Conservation (phyloP, 2,888 invertebrate species). For the Orthosia gothica region DNA sequence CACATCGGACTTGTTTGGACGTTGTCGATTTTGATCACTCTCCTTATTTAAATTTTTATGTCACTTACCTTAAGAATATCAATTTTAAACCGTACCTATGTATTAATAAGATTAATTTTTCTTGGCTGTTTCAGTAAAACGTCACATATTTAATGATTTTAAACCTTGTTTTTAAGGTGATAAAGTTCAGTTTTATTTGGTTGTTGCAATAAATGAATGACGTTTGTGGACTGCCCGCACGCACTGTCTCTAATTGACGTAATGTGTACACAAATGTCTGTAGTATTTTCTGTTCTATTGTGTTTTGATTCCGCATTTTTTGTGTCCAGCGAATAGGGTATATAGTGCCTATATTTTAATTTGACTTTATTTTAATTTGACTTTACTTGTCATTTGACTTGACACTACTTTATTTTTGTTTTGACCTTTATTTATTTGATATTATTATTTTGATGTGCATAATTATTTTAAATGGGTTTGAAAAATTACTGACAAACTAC, state of each 20-base stretch:
- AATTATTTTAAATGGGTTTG: too few species aligned
- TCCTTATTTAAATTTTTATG: neutral
- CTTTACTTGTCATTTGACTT: too few species aligned
- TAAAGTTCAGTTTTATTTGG: neutral
- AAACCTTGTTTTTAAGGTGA: accelerated
- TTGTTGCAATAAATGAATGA: constrained; percentile 25
- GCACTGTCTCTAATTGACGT: constrained; percentile 49
- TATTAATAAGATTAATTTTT: neutral
- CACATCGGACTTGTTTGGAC: constrained; percentile 37
- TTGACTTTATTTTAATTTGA: too few species aligned
- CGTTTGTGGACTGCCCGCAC: constrained; percentile 19
- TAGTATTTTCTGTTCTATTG: constrained; percentile 27
- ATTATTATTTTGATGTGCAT: too few species aligned
- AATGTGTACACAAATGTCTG: constrained; percentile 29
- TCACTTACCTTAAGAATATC: neutral
- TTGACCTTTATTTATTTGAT: too few species aligned
- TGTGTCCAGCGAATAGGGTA: too few species aligned
- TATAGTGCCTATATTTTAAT: too few species aligned
- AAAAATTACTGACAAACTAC: too few species aligned
- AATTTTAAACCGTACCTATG: neutral
- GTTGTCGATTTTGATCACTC: constrained; percentile 17
- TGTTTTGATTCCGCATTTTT: constrained; percentile 28
- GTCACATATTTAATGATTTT: neutral
- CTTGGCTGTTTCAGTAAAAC: neutral
- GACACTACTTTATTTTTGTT: too few species aligned